Percentiles rank a stretch among this genome's conserved stretches.
Conservation (phyloP, 2,113 vertebrate genomes). For the Nycticryphes semicollaris region DNA sequence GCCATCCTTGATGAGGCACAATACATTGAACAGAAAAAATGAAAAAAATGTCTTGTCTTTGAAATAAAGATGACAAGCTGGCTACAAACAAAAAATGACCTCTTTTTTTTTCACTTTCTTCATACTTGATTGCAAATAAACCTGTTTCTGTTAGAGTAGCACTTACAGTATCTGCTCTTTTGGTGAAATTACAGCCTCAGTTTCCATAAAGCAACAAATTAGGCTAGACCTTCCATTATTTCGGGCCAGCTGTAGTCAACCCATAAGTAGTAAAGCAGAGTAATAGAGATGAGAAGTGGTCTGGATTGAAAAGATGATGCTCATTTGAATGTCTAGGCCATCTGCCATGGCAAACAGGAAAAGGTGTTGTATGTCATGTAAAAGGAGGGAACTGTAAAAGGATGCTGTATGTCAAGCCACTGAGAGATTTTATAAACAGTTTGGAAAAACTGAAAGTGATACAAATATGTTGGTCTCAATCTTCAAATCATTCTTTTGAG, state of each 20-base stretch:
- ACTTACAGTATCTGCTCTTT: not conserved
- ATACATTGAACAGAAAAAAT: not conserved
- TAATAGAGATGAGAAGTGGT: not conserved
- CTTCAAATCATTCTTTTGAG: not conserved
- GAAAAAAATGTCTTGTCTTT: not conserved
- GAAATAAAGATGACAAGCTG: not conserved
- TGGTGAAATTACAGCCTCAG: conserved; percentile 7
- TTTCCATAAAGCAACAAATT: conserved; percentile 1
- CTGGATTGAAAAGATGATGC: not conserved
- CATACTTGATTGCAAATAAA: not conserved
- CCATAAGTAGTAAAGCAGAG: not conserved
- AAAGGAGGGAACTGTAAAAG: conserved; percentile 21
- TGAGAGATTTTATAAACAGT: conserved; percentile 37
- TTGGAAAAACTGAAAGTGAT: conserved; percentile 47
- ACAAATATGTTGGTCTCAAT: conserved; percentile 29
- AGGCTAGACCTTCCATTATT: not conserved
- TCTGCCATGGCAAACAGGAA: conserved; percentile 38
- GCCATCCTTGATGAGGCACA: conserved; percentile 33
- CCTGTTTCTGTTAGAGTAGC: conserved; percentile 30
- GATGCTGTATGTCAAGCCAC: conserved; percentile 4
- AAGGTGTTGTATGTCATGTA: conserved; percentile 28
- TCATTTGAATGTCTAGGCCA: conserved; percentile 12
- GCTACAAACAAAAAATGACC: not conserved
- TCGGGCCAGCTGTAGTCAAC: not conserved
- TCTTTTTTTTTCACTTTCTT: not conserved